phyloP scores from a whole-genome alignment of 2,797 vertebrate genomes.

The Cuculus canorus region DNA sequence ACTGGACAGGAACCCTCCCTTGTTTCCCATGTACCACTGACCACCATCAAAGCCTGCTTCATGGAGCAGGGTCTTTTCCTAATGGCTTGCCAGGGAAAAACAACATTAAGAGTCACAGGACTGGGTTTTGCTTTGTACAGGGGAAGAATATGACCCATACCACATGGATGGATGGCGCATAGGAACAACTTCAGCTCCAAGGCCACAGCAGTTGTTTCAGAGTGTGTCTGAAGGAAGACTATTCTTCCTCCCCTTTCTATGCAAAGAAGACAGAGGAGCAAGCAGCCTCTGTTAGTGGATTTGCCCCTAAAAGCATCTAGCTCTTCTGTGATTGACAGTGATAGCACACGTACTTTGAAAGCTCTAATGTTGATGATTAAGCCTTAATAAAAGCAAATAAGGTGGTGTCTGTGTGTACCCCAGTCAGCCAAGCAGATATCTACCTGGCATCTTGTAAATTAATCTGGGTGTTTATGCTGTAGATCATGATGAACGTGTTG shows the following conservation, averaged over 20 bases:
- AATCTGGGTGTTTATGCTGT: conserved; percentile 83
- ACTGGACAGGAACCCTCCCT: neutral
- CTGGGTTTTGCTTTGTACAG: neutral
- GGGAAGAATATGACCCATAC: neutral
- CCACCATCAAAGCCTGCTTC: neutral
- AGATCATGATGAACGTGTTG: conserved; percentile 84
- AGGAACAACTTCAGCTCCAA: neutral
- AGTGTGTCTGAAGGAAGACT: neutral
- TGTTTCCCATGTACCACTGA: neutral
- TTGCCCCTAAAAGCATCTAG: conserved; percentile 67
- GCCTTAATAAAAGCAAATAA: conserved; percentile 84
- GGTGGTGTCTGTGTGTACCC: conserved; percentile 79
- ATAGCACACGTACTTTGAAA: conserved; percentile 79
- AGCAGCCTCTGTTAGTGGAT: conserved; percentile 12
- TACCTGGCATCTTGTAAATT: conserved; percentile 85
- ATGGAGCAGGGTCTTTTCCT: neutral
- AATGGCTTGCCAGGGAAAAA: neutral
- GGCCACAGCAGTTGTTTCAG: neutral
- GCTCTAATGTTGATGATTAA: conserved; percentile 79
- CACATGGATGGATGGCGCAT: too few relatives aligned
- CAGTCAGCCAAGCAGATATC: conserved; percentile 76
- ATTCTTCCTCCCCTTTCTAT: neutral
- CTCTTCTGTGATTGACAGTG: conserved; percentile 77
- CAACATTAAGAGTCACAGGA: neutral
- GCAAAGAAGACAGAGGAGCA: neutral